These are phyloP conservation scores for Cryptocephalus moraei DNA, from an alignment of 2,888 invertebrate species.

Conservation along the genomic window DNA sequence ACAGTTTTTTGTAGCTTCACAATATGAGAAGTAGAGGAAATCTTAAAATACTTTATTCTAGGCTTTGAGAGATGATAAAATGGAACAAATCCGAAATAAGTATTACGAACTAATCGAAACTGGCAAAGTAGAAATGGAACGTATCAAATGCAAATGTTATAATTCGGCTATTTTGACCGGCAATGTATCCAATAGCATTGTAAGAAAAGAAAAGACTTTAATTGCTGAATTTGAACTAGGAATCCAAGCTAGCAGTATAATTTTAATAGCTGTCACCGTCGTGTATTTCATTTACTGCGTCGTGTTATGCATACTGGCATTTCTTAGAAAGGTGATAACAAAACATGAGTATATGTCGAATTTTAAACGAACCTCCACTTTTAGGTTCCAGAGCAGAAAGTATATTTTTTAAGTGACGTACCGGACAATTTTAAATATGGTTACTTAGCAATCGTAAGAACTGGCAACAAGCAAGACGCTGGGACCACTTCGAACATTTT, in stretches of 20 bases:
- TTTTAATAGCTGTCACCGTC: conserved; percentile 14
- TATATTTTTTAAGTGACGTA: conserved; percentile 18
- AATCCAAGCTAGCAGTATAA: conserved; percentile 14
- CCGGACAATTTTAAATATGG: conserved; percentile 15
- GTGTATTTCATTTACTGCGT: conserved; percentile 15
- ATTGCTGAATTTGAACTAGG: conserved; percentile 11
- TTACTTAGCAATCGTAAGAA: conserved; percentile 20
- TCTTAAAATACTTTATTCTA: conserved; percentile 5
- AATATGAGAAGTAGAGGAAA: not conserved
- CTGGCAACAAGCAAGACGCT: conserved; percentile 15
- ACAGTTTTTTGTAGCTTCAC: too few species aligned
- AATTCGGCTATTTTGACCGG: conserved; percentile 14
- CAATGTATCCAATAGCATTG: conserved; percentile 10
- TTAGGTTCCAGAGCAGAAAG: conserved; percentile 1
- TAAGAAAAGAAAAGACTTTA: conserved; percentile 12
- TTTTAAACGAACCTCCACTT: not conserved
- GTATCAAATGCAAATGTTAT: conserved; percentile 16
- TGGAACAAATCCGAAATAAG: too few species aligned
- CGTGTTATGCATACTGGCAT: conserved; percentile 9
- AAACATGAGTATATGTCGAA: not conserved
- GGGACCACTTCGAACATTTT: conserved; percentile 24
- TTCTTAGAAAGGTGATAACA: not conserved
- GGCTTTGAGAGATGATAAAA: conserved; percentile 1
- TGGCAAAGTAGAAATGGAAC: not conserved
- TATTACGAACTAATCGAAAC: not conserved